Evolutionary conservation across 2,797 vertebrate species (phyloP), one percentile per base, ranked within the genome.

Genomic region (Dromococcyx pavoninus): DNA sequence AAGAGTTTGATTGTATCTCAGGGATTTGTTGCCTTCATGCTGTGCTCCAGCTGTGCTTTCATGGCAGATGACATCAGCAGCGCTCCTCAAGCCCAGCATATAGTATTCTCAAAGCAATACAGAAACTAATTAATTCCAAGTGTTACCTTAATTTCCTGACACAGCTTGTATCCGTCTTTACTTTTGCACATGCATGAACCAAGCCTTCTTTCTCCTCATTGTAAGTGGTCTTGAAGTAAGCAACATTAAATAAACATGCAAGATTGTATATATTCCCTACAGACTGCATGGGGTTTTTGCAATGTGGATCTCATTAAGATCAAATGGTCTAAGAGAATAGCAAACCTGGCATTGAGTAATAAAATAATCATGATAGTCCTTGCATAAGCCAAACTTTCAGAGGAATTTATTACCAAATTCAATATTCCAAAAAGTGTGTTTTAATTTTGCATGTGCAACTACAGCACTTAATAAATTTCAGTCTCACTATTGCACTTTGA

Each of bases 61-160:
- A 43, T 53, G 93, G 89, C 72, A 89, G 46, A 91, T 91, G 91
- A 96, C 76, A 91, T 89, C 92, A 92, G 71, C 90, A 95, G 78
- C 86, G 18, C 66, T 91, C 60, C 53, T 89, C 71, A 76, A 96
- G 64, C 30, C 70, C 69, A 94, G 65, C 35, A 33, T 60, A 50
- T 48, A 91, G 75, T 88, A 91, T 67, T 85, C 86, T 93, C 48
- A 73, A 94, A 89, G 89, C 81, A 90, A 91, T 77, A 86, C 83
- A 94, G 94, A 93, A 96, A 95, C 89, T 96, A 96, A 95, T 95
- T 94, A 96, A 96, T 97, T 96, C 94, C 94, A 96, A 95, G 91
- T 92, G 92, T 92, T 91, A 39, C 85, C 89, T 90, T 81, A 86
- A 93, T 93, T 95, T 96, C 77, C 64, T 86, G 70, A 89, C 86